Percentiles rank a stretch among this genome's conserved stretches.
Evolutionary conservation across 53 echinoderm and acorn worm species (phyloP).

Genomic region (Zoroaster sp.): DNA sequence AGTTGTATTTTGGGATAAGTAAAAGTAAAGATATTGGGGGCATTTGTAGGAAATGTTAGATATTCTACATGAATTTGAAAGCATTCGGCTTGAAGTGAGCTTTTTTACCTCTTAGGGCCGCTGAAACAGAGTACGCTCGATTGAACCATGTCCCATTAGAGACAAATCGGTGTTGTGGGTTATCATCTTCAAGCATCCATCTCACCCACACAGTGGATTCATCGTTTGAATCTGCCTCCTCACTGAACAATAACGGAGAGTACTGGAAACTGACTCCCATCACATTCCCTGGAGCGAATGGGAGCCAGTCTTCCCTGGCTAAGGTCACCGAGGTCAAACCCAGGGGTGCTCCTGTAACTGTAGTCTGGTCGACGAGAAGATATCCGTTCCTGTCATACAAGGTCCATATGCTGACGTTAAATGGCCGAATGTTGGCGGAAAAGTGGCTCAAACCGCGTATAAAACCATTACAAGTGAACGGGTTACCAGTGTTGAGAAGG

Average conservation of each 20-base stretch:
- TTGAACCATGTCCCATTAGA: not conserved
- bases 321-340: not conserved
- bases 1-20: too few relatives aligned
- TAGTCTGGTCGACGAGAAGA: not conserved
- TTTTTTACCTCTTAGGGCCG: not conserved
- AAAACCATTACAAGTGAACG: slow-evolving; percentile 21
- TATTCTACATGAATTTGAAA: too few relatives aligned
- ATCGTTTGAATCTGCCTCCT: not conserved
- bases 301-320: not conserved
- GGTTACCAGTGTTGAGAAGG: slow-evolving; percentile 28
- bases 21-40: too few relatives aligned
- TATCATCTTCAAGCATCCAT: not conserved
- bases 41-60: too few relatives aligned
- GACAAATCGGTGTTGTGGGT: not conserved
- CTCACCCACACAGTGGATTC: not conserved
- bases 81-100: too few relatives aligned
- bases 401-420: slow-evolving; percentile 1
- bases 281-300: not conserved
- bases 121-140: slow-evolving; percentile 3
- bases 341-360: not conserved
- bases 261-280: slow-evolving; percentile 20
- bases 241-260: slow-evolving; percentile 21
- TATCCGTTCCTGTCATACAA: not conserved
- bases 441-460: not conserved
- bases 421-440: not conserved